Evolutionary conservation across 1,140 invertebrate species (phyloP).

Genomic region (Musca vetustissima): DNA sequence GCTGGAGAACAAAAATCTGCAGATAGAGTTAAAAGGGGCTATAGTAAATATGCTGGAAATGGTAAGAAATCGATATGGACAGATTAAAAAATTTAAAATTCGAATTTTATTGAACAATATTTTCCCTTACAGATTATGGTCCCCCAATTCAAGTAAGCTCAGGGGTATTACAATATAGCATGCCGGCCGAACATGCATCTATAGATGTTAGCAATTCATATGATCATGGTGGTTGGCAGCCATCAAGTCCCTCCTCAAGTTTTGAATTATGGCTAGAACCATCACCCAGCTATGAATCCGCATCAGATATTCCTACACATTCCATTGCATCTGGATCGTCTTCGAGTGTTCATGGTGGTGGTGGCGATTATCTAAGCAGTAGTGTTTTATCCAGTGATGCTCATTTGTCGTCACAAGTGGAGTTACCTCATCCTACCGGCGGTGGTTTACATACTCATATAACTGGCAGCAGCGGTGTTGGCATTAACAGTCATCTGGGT

Average conservation of each 20-base stretch:
- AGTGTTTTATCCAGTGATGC: neutral
- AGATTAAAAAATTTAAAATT: neutral
- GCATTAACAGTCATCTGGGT: too few species aligned
- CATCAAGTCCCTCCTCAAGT: neutral
- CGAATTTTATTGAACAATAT: neutral
- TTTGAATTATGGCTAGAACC: neutral
- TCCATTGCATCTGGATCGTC: neutral
- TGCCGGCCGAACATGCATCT: neutral
- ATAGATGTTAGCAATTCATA: neutral
- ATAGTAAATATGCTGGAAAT: neutral
- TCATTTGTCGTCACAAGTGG: neutral
- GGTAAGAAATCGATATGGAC: neutral
- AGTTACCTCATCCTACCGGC: neutral
- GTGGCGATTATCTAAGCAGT: neutral
- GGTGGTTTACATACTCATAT: slow-evolving; percentile 17
- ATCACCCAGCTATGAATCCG: neutral
- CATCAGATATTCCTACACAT: neutral
- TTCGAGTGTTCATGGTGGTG: too few species aligned
- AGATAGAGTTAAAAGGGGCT: neutral
- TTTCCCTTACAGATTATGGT: neutral
- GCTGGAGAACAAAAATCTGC: neutral
- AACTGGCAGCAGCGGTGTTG: neutral
- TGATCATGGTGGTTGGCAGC: neutral
- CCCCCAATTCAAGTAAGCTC: neutral
- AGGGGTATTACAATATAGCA: neutral